phyloP scores from a whole-genome alignment of 2,888 invertebrate species.

The Patella depressa region DNA sequence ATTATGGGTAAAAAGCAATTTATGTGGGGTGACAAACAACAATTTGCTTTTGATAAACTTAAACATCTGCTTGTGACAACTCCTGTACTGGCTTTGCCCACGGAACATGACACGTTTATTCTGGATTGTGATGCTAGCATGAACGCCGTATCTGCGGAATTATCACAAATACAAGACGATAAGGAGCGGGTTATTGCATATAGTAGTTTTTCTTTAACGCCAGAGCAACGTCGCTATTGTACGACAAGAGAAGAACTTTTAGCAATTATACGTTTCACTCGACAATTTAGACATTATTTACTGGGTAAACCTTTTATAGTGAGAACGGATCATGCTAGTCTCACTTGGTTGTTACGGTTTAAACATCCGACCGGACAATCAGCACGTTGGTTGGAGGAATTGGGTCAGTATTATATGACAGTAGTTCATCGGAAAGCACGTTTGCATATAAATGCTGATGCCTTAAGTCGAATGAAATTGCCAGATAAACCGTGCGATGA shows the following conservation, averaged over 20 bases:
- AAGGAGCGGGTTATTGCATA: conserved; percentile 31
- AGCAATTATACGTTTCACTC: not conserved
- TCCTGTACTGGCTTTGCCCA: conserved; percentile 28
- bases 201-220: conserved; percentile 22
- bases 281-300: conserved; percentile 24
- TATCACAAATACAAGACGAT: conserved; percentile 32
- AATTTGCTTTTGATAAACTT: not conserved
- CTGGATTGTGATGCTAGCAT: conserved; percentile 36
- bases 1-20: conserved; percentile 28
- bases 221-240: conserved; percentile 29
- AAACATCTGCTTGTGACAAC: conserved; percentile 22
- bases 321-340: conserved; percentile 31
- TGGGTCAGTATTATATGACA: not conserved
- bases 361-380: conserved; percentile 19
- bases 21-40: conserved; percentile 25
- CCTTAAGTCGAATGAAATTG: not conserved
- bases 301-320: conserved; percentile 24
- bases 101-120: conserved; percentile 23
- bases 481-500: not conserved
- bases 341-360: conserved; percentile 25
- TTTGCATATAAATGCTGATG: not conserved
- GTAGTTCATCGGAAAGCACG: not conserved
- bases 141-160: conserved; percentile 31
- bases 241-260: conserved; percentile 18
- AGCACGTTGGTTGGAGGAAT: conserved; percentile 26